Base-by-base conservation (phyloP, 2,113 vertebrate genomes). In the Phaethornis superciliosus region DNA sequence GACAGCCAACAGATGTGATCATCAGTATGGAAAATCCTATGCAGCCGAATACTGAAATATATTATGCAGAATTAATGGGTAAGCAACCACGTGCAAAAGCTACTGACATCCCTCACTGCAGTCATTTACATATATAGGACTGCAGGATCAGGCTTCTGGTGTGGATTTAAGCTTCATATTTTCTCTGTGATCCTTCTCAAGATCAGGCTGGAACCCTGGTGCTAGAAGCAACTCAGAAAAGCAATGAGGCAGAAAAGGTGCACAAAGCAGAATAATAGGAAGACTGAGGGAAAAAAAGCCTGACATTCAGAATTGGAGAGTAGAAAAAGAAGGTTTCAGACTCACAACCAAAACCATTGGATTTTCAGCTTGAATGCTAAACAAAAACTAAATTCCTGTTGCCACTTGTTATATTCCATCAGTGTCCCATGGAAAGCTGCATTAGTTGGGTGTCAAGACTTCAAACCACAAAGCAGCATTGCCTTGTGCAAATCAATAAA, bases 401-500 rank as follows among this genome's bases (percentile, higher is more conserved):
- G 68, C 56, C n/a, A 46, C 13, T 93, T 52, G 63, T 76, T 65
- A 83, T 67, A 81, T 44, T 90, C 74, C 54, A 81, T 84, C 35
- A 79, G 60, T 52, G 81, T 68, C 46, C 56, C 71, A 81, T 12
- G 11, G 28, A 91, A 89, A 96, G 51, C 28, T 70, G 47, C 59
- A 59, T 83, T 85, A 93, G 74, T 74, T 88, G 64, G 75, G 20
- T 75, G 94, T 51, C 60, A 75, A 78, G 75, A 63, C 44, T 70
- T 77, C 85, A 93, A 93, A 89, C 89, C 60, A 82, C 68, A 89
- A 85, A 78, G 68, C 51, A 88, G 89, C 95, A 78, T 64, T 83
- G 84, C 85, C 85, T 85, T 56, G 56, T 90, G 19, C 68, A 93
- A 93, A 93, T 96, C 93, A 91, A 94, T 96, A 95, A 85, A 92